These are phyloP conservation scores for Leucoma salicis DNA, from an alignment of 2,888 invertebrate species.

Conservation along the genomic window DNA sequence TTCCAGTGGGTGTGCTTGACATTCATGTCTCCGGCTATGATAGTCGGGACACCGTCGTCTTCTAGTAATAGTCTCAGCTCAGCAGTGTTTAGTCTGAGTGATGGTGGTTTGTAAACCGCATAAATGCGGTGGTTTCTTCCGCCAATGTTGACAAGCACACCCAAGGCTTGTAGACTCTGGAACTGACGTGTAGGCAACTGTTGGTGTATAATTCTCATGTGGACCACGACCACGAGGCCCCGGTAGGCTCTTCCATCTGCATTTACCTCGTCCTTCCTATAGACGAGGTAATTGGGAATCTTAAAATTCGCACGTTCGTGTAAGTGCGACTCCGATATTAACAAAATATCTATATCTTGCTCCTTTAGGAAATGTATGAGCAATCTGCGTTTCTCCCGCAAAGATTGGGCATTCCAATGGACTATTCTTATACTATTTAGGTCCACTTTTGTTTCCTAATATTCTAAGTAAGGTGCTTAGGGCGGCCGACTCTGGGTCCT, in stretches of 20 bases:
- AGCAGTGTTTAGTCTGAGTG: too few species aligned
- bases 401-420: not conserved
- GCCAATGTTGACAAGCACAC: too few species aligned
- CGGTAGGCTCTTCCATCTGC: not conserved
- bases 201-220: not conserved
- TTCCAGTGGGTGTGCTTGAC: too few species aligned
- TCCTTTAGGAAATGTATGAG: not conserved
- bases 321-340: not conserved
- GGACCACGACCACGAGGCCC: conserved; percentile 1
- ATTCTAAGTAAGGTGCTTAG: too few species aligned
- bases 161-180: too few species aligned
- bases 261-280: not conserved
- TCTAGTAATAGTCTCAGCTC: too few species aligned
- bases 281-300: not conserved
- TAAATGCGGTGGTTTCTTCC: too few species aligned
- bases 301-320: not conserved
- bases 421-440: not conserved
- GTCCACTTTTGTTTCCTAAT: not conserved
- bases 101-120: too few species aligned
- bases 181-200: not conserved
- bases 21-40: too few species aligned
- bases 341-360: not conserved
- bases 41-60: too few species aligned
- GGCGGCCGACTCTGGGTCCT: too few species aligned
- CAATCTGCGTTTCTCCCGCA: not conserved